These are phyloP conservation scores for Cabera pusaria DNA, from an alignment of 2,888 invertebrate species.

Conservation along the genomic window DNA sequence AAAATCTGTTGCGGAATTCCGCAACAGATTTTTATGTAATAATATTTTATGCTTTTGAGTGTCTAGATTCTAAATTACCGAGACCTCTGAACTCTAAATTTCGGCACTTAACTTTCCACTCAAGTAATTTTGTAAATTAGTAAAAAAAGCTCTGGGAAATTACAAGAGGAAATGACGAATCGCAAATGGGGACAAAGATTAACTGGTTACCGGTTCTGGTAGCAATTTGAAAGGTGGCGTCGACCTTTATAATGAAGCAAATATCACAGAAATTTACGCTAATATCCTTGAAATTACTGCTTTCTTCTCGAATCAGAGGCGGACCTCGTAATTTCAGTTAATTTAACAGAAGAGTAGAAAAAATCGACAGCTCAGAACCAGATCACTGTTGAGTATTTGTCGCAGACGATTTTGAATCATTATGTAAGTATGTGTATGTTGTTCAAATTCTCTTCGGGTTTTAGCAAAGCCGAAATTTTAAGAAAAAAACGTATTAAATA, in stretches of 20 bases:
- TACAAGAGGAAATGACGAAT: slow-evolving; percentile 43
- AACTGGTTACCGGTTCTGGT: slow-evolving; percentile 23
- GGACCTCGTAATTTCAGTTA: slow-evolving; percentile 28
- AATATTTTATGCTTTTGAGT: no score
- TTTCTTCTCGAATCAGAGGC: slow-evolving; percentile 25
- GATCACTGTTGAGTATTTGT: no score
- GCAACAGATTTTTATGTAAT: no score
- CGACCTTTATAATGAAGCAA: slow-evolving; percentile 40
- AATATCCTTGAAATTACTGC: slow-evolving; percentile 30
- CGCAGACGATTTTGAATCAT: no score
- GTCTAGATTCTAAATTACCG: not conserved
- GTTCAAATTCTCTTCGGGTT: no score
- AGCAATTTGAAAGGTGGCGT: slow-evolving; percentile 33
- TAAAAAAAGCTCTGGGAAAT: slow-evolving; percentile 33
- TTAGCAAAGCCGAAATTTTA: no score
- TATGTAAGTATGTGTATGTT: no score
- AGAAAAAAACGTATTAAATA: no score
- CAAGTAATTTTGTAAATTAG: slow-evolving; percentile 19
- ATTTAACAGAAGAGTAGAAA: slow-evolving; percentile 27
- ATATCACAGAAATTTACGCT: slow-evolving; percentile 26
- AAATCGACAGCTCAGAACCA: no score
- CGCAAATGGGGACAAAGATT: slow-evolving; percentile 40
- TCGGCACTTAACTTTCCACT: slow-evolving; percentile 10
- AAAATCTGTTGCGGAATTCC: no score
- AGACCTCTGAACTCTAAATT: slow-evolving; percentile 2